These are phyloP conservation scores for Lepidurus packardi DNA, from an alignment of 1,140 invertebrate species.

Conservation along the genomic window DNA sequence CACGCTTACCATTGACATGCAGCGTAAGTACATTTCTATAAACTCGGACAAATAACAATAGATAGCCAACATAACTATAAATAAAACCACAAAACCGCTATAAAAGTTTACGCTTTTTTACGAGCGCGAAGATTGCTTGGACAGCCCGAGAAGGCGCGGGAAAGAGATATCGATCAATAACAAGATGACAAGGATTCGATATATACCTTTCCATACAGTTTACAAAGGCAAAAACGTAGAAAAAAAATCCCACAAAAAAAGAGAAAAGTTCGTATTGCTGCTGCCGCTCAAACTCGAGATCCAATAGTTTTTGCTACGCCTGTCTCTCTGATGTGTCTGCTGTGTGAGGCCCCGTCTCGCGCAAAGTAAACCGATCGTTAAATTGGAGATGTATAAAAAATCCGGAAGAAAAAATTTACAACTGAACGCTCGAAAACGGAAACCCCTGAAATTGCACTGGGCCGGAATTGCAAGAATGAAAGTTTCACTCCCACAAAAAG, in stretches of 20 bases:
- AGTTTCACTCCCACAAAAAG: background rate
- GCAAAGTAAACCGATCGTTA: conserved; percentile 14
- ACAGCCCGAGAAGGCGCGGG: background rate
- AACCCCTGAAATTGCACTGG: conserved; percentile 9
- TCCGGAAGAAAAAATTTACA: background rate
- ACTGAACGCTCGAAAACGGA: background rate
- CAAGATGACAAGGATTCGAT: conserved; percentile 13
- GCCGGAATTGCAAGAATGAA: background rate
- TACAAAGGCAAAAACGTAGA: background rate
- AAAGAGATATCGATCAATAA: background rate
- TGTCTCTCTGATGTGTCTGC: conserved; percentile 15
- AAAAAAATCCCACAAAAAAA: too few species aligned
- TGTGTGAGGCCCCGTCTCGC: background rate
- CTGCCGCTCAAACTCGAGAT: conserved; percentile 3
- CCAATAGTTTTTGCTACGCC: conserved; percentile 11
- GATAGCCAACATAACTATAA: background rate
- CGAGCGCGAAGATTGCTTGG: background rate
- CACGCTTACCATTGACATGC: conserved; percentile 68
- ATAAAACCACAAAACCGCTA: background rate
- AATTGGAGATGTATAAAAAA: conserved; percentile 13
- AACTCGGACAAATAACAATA: background rate
- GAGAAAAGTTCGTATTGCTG: background rate
- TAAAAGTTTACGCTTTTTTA: background rate
- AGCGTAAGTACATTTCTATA: conserved; percentile 54
- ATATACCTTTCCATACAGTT: background rate